Evolutionary conservation across 2,888 invertebrate genomes (phyloP), one percentile per base, ranked within the genome.

Genomic region (Brachypalpus laphriformis): DNA sequence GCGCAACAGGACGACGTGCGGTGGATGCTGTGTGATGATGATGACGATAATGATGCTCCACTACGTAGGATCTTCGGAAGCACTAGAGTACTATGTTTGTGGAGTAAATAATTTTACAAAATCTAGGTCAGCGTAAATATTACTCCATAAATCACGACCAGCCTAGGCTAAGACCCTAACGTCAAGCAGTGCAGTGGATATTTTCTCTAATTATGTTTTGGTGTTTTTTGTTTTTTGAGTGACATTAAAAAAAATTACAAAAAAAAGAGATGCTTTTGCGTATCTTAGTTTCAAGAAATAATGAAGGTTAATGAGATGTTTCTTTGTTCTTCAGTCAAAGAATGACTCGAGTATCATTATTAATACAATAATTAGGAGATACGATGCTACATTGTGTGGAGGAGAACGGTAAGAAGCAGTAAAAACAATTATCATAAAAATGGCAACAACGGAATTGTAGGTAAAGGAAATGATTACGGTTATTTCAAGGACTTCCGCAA

Each of bases 81-180:
- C 25, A 49, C 65, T 66, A 57, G 28, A 54, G 56, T 71, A 4
- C 47, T 49, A 16, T 66, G 25, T 66, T 65, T 56, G 45, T 9
- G 65, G 34, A 65, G 75, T 75, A 65, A 75, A 65, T 61, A 72
- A 72, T 47, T 28, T 72, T 14, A 11, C 40, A 34, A 49, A 66
- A 80, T 80, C 59, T 80, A 61, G 80, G 80, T 54, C 74, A 66
- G 56, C 49, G 42, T 51, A 57, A 34, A 59, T 74, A 51, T 66
- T 59, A 11, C 11, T 18, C 31, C 51, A 25, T 34, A 72, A 72
- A 59, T 65, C 45, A 72, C 14, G 45, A 31, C 22, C 54, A 16
- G 54, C 25, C 37, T 31, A 16, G 25, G 25, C 56, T 40, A 22
- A 56, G 31, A 40, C 20, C 18, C 22, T 68, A 47, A 25, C 56